These are phyloP conservation scores for Ameiurus melas DNA, from an alignment of 2,113 vertebrate genomes.

Conservation along the genomic window DNA sequence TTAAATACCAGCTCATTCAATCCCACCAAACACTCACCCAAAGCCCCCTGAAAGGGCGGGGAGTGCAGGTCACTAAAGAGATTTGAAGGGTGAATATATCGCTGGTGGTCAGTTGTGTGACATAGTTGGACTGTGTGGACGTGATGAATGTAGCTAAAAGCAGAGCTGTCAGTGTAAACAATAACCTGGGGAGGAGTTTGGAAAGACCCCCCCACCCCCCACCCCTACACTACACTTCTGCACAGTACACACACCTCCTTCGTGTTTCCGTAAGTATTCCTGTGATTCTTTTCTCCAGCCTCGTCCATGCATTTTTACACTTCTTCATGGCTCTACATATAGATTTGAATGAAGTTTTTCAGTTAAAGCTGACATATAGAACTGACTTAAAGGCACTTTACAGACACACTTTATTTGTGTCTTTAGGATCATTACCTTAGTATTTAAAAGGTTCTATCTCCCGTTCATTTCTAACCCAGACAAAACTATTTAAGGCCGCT, in stretches of 20 bases:
- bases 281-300: conserved; percentile 50
- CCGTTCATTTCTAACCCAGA: background rate
- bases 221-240: conserved; percentile 6
- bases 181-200: conserved; percentile 59
- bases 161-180: conserved; percentile 71
- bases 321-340: background rate
- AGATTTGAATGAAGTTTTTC: background rate
- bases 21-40: conserved; percentile 30
- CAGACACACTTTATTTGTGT: background rate
- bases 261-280: conserved; percentile 60
- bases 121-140: conserved; percentile 57
- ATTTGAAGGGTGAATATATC: conserved; percentile 65
- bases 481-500: background rate
- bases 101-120: conserved; percentile 69
- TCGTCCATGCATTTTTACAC: background rate
- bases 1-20: background rate
- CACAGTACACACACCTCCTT: conserved; percentile 15
- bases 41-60: conserved; percentile 55
- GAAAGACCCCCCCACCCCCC: conserved; percentile 29
- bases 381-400: background rate
- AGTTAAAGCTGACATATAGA: background rate
- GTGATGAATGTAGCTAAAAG: conserved; percentile 57
- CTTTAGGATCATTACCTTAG: background rate
- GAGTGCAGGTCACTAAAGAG: conserved; percentile 68
- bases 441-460: background rate